Base-by-base conservation (phyloP, 2,113 vertebrate species). In the Mormyrus iriodes region DNA sequence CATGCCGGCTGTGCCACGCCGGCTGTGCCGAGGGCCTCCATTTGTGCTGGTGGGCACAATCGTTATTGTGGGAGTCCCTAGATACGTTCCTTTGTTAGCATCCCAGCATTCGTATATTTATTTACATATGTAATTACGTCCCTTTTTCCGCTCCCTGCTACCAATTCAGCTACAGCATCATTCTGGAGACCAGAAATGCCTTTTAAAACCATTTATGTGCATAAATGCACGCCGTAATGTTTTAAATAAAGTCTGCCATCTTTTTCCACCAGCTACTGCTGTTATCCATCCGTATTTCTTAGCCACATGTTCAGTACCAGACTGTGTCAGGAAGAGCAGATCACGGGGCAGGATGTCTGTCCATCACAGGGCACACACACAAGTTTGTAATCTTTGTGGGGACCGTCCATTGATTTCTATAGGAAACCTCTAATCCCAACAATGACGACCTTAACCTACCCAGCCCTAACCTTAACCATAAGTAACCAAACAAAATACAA, bases 231-330 rank as follows among this genome's bases (percentile, higher is more conserved):
- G 61, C 79, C 79, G 4, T 10, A 48, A 88, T 82, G 52, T 79
- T 91, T 73, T 88, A 92, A 86, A 86, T 91, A 91, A 92, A 90
- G 58, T 82, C 90, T 90, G 93, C 92, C 93, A 94, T 91, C 92
- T 91, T 89, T 85, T 88, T 86, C 88, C 89, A 89, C 90, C 65
- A 88, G 61, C 91, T 90, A 91, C 89, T 90, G 89, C 86, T 87
- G 4, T 1, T 7, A 76, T 19, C 69, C 31, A 76, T 17, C 4
- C 35, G 15, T 6, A 39, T 76, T 39, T 31, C 12, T 15, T 39
- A 76, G 15, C 69, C 15, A 35, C 31, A 17, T 3, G 8, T 76
- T 13, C 69, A 76, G 69, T 76, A 39, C 69, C 1, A 73, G 27
- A 2, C 31, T 73, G 31, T 39, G 3, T 73, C 3, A 73, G 21